A percentile compares a stretch with the other conserved stretches of the same genome.
phyloP scores from a whole-genome alignment of 2,113 vertebrate genomes.

The Ramphastos sulfuratus region DNA sequence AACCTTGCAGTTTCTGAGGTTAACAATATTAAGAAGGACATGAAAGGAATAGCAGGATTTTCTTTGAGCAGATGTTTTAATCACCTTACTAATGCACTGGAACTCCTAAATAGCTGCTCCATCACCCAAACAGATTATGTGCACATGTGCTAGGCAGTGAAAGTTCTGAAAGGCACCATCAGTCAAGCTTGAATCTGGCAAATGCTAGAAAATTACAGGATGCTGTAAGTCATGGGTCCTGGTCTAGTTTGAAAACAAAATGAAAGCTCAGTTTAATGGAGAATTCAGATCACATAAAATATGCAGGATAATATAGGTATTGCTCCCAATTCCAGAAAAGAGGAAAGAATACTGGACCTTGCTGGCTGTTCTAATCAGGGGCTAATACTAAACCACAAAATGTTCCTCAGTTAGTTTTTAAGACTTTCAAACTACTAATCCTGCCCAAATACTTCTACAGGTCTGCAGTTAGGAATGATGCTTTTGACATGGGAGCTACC shows the following conservation, averaged over 20 bases:
- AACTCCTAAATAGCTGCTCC: not conserved
- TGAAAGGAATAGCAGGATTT: not conserved
- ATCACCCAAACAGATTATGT: not conserved
- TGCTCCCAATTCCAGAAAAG: not conserved
- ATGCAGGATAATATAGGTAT: not conserved
- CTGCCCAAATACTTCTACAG: not conserved
- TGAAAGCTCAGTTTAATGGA: not conserved
- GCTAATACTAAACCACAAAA: not conserved
- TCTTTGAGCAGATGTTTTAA: not conserved
- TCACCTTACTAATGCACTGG: not conserved
- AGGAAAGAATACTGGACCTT: not conserved
- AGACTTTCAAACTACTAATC: not conserved
- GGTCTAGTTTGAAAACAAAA: not conserved
- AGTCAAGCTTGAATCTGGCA: not conserved
- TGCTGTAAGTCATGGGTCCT: not conserved
- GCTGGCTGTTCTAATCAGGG: not conserved
- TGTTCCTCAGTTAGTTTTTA: not conserved
- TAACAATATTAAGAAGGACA: not conserved
- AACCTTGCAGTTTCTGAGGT: not conserved
- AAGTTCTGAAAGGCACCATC: not conserved
- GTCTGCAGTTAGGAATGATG: not conserved
- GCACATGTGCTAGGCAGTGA: not conserved
- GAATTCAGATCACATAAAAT: not conserved
- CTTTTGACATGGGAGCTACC: not conserved
- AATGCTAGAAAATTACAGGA: not conserved